phyloP scores from a whole-genome alignment of 2,888 invertebrate genomes.

The Oxyscelio sp. region DNA sequence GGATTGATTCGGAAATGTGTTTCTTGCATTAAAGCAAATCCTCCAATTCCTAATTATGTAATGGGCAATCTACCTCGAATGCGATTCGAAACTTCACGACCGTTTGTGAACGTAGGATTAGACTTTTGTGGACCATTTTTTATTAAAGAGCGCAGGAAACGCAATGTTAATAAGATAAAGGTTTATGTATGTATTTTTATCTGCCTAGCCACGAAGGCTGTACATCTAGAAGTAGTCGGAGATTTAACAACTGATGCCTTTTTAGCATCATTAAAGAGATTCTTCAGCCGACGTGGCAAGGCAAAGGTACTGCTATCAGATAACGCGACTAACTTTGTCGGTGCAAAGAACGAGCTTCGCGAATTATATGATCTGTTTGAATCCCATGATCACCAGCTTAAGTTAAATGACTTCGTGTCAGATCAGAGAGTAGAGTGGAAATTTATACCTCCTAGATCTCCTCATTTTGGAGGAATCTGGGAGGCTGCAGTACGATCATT shows the following conservation, averaged over 20 bases:
- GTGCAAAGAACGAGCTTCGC: constrained; percentile 66
- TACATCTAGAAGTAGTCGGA: constrained; percentile 66
- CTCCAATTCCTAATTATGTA: too few relatives aligned
- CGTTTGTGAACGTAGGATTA: too few relatives aligned
- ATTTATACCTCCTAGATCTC: constrained; percentile 25
- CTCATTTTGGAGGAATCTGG: constrained; percentile 41
- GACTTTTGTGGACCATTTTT: too few relatives aligned
- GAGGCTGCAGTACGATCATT: constrained; percentile 3
- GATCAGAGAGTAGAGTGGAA: not conserved
- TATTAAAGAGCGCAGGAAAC: not conserved
- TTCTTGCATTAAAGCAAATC: too few relatives aligned
- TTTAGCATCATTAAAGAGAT: constrained; percentile 66
- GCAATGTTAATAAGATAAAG: constrained; percentile 58
- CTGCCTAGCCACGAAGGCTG: constrained; percentile 60
- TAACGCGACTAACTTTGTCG: constrained; percentile 72
- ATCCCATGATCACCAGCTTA: too few relatives aligned
- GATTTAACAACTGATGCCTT: constrained; percentile 72
- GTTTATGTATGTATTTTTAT: constrained; percentile 59
- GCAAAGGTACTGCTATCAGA: constrained; percentile 62
- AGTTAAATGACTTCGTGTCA: too few relatives aligned
- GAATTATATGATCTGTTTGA: constrained; percentile 31
- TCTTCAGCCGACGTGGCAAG: constrained; percentile 41
- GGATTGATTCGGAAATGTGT: too few relatives aligned
- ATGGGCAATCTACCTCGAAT: too few relatives aligned
- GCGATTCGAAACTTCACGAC: too few relatives aligned